Evolutionary conservation across 2,888 invertebrate species (phyloP), one percentile per base, ranked within the genome.

Genomic region (Hyles lineata): DNA sequence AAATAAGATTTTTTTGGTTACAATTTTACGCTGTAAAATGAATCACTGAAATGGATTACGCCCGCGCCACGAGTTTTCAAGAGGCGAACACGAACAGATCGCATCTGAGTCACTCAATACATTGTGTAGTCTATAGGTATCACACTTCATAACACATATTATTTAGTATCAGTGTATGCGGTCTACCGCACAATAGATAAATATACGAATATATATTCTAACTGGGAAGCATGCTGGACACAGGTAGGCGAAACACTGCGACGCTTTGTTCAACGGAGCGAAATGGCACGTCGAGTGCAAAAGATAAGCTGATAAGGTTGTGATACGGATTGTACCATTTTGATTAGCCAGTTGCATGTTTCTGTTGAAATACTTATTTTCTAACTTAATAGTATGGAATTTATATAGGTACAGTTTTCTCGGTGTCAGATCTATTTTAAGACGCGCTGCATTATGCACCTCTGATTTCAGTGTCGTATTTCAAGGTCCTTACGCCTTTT

Each of bases 301-400:
- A 78, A 92, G 94, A 94, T 94, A 94, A 93, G 92, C 92, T 92
- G 94, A 94, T 94, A 94, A 94, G 85, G 83, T 76, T 72, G 85
- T 90, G 92, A 93, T 93, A 93, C 85, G 82, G 82, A 87, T 85
- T 89, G 89, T 85, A 43, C 72, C 55, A 71, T 75, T 70, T 63
- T 29, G 70, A 67, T 62, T 43, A 25, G 63, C 63, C 72, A 52
- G 23, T 70, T 70, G 58, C 43, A 72, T 75, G 73, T 74, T 15
- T 43, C 35, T 23, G 73, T 25, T 19, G 52, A 69, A 29, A 52
- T 55, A 70, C 15, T 9, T 32, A 25, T 21, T 5, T 70, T 70
- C 1, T 8, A 70, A 58, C 21, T 9, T 9, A 32, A 70, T 58
- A 55, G 32, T 69, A 29, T 70, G n/a, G 4, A 4, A 70, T 29